phyloP scores from a whole-genome alignment of 2,888 invertebrate genomes.

The Eustalomyia histrio region DNA sequence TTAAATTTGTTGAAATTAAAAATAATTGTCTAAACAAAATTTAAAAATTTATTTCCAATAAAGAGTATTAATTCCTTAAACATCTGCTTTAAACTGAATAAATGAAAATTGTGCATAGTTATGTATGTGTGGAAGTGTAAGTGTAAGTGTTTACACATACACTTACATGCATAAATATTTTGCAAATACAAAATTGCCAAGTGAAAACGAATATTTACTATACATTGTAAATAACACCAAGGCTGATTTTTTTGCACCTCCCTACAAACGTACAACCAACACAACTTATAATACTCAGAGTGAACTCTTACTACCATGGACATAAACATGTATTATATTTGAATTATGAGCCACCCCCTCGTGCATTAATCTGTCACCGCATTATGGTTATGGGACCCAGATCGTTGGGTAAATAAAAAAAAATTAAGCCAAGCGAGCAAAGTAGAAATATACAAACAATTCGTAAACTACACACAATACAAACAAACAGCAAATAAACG shows the following conservation, averaged over 20 bases:
- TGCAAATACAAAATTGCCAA: constrained; percentile 44
- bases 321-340: constrained; percentile 60
- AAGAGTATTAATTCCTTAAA: neutral
- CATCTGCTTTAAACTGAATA: neutral
- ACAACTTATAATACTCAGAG: neutral
- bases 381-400: constrained; percentile 61
- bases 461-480: constrained; percentile 13
- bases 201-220: constrained; percentile 65
- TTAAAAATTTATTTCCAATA: too few relatives aligned
- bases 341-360: constrained; percentile 63
- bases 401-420: constrained; percentile 51
- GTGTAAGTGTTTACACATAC: constrained; percentile 9
- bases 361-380: constrained; percentile 65
- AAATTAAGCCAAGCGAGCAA: constrained; percentile 28
- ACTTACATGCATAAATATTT: constrained; percentile 2
- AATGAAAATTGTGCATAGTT: constrained; percentile 19
- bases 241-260: constrained; percentile 51
- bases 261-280: constrained; percentile 4
- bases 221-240: constrained; percentile 62
- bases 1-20: too few relatives aligned
- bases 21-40: too few relatives aligned
- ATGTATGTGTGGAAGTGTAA: neutral
- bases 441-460: constrained; percentile 1
- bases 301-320: constrained; percentile 19
- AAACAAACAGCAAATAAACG: constrained; percentile 46